Conservation (phyloP, 2,113 vertebrate species). For the Sorex fumeus region DNA sequence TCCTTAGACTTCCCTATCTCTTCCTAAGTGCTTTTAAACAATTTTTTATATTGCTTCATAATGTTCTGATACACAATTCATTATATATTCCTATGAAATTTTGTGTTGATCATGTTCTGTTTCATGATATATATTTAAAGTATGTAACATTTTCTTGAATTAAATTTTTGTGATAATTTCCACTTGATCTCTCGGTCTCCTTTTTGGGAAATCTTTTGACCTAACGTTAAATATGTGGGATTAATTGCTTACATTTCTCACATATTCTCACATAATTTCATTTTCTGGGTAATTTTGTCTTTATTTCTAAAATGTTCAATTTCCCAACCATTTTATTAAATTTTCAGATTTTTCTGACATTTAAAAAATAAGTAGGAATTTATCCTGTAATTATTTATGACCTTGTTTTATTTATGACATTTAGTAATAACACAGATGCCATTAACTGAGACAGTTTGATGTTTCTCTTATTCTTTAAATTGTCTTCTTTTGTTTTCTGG, state of each 20-base stretch:
- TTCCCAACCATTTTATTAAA: background rate
- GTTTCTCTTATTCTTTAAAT: background rate
- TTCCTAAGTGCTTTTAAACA: background rate
- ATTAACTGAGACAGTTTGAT: background rate
- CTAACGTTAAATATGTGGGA: background rate
- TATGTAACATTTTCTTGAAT: background rate
- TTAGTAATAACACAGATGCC: background rate
- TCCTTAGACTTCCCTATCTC: too few relatives aligned
- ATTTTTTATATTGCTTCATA: background rate
- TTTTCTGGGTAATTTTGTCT: background rate
- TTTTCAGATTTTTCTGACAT: background rate
- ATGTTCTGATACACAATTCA: background rate
- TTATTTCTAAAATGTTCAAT: background rate
- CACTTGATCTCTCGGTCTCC: rapidly evolving
- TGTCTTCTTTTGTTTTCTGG: background rate
- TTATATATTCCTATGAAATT: background rate
- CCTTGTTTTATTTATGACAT: background rate
- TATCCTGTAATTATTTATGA: background rate
- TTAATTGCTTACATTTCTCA: background rate
- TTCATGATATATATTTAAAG: background rate
- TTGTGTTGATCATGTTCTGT: background rate
- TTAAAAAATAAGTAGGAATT: background rate
- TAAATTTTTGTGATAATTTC: background rate
- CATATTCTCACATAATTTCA: background rate
- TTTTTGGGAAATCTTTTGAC: background rate